Percentiles rank a stretch among this genome's conserved stretches.
Conservation (phyloP, 2,797 vertebrate genomes). For the Potorous gilbertii region DNA sequence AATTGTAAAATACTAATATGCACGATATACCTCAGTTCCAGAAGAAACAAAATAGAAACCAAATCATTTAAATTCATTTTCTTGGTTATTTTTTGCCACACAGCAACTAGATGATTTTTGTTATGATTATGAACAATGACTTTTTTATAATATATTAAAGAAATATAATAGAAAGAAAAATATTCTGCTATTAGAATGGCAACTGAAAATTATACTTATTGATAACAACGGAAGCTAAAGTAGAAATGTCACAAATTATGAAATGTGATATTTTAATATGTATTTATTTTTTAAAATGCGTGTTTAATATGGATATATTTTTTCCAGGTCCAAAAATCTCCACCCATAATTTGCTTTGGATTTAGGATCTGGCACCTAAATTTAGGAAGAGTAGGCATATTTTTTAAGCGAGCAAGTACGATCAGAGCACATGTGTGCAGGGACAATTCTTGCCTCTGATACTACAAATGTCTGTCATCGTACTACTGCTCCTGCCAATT, state of each 20-base stretch:
- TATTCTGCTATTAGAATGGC: conserved; percentile 46
- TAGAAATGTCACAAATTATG: conserved; percentile 12
- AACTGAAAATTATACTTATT: conserved; percentile 41
- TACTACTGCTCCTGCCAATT: neutral
- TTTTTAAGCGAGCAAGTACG: neutral
- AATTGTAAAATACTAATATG: neutral
- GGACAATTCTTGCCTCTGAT: neutral
- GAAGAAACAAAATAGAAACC: conserved; percentile 39
- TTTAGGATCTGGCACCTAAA: neutral
- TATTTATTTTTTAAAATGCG: neutral
- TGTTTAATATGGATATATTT: neutral
- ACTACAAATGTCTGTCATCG: neutral
- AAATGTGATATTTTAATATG: neutral
- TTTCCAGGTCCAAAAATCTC: neutral
- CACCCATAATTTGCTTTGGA: neutral
- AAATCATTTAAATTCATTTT: conserved; percentile 25
- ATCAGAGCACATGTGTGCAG: neutral
- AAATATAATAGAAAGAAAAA: conserved; percentile 58
- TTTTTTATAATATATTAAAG: conserved; percentile 57
- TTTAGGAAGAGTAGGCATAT: neutral
- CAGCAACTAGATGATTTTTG: conserved; percentile 62
- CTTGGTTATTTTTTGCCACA: conserved; percentile 52
- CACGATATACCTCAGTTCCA: neutral
- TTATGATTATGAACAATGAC: conserved; percentile 55
- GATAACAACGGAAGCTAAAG: conserved; percentile 37